Evolutionary conservation across 2,888 invertebrate genomes (phyloP), one percentile per base, ranked within the genome.

Genomic region (Melanostoma mellinum): DNA sequence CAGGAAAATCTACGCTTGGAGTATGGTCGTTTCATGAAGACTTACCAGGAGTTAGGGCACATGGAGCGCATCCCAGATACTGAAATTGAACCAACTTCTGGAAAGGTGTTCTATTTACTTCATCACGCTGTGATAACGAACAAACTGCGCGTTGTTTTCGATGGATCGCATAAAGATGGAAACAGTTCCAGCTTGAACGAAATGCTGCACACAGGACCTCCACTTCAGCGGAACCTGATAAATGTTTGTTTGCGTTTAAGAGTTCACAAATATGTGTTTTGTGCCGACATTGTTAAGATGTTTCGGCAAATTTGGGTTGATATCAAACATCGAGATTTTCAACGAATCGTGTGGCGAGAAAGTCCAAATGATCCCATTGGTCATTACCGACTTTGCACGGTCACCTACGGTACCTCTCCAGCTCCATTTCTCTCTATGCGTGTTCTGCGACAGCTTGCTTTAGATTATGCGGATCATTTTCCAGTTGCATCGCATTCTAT

Each of bases 291-390:
- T 20, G 20, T 20, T 20, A 20, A 20, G 20, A 20, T 20, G 20
- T 20, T 20, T 20, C 20, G 20, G 20, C 20, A 20, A 1, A 20
- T 20, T 20, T 20, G 20, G 20, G 20, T 20, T 20, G 42, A 76
- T n/a, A 53, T 60, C 2, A 56, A 77, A 6, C 79, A 86, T 53
- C 74, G 69, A 4, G 68, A 85, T 10, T 86, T 50, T 63, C 82
- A 85, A 50, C 53, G 85, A 32, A 85, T 86, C 8, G 33, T 85
- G 2, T 86, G 85, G 86, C 67, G 85, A 63, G 73, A 71, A 48
- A 56, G 6, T 61, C 63, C 8, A 35, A 20, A 20, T 20, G 20
- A 20, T 20, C 20, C 20, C 20, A 20, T 20, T 20, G 20, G 20
- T 20, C 20, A 20, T 20, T 20, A 20, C 20, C 20, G 20, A 20